These are phyloP conservation scores for Cremastobaeus sp. DNA, from an alignment of 2,888 invertebrate genomes.

Conservation along the genomic window DNA sequence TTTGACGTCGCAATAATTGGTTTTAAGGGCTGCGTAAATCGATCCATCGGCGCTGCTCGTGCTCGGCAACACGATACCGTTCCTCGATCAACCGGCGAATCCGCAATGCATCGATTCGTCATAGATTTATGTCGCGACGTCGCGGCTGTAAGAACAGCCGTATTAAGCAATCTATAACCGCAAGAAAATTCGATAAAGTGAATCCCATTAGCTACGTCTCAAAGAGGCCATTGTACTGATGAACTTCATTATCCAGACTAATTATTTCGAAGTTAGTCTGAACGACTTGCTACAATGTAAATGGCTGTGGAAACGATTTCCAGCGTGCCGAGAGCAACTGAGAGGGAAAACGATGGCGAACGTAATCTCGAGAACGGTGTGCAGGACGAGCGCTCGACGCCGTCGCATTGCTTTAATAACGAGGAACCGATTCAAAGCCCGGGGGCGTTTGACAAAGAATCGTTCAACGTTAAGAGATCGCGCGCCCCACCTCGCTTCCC, in stretches of 20 bases:
- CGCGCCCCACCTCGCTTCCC: slow-evolving; percentile 6
- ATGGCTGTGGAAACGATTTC: slow-evolving; percentile 71
- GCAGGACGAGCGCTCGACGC: slow-evolving; percentile 60
- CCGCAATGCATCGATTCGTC: slow-evolving; percentile 40
- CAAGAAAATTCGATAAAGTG: slow-evolving; percentile 67
- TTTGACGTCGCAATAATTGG: slow-evolving; percentile 26
- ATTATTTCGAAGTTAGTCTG: slow-evolving; percentile 76
- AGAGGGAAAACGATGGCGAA: slow-evolving; percentile 53
- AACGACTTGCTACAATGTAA: slow-evolving; percentile 74
- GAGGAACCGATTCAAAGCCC: slow-evolving; percentile 60
- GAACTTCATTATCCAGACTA: slow-evolving; percentile 76
- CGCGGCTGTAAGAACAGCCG: slow-evolving; percentile 63
- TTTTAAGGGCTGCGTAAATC: too few species aligned
- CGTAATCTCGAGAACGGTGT: slow-evolving; percentile 65
- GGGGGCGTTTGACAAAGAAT: slow-evolving; percentile 43
- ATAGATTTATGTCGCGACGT: slow-evolving; percentile 20
- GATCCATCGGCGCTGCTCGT: too few species aligned
- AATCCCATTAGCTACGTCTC: slow-evolving; percentile 71
- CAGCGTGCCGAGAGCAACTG: slow-evolving; percentile 47
- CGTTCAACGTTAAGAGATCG: slow-evolving; percentile 27
- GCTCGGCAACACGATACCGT: too few species aligned
- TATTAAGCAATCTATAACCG: slow-evolving; percentile 71
- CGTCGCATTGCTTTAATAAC: slow-evolving; percentile 73
- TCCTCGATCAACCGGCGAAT: too few species aligned
- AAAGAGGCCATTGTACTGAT: slow-evolving; percentile 71